Evolutionary conservation across 2,888 invertebrate genomes (phyloP), one percentile per base, ranked within the genome.

Genomic region (Baccha elongata): DNA sequence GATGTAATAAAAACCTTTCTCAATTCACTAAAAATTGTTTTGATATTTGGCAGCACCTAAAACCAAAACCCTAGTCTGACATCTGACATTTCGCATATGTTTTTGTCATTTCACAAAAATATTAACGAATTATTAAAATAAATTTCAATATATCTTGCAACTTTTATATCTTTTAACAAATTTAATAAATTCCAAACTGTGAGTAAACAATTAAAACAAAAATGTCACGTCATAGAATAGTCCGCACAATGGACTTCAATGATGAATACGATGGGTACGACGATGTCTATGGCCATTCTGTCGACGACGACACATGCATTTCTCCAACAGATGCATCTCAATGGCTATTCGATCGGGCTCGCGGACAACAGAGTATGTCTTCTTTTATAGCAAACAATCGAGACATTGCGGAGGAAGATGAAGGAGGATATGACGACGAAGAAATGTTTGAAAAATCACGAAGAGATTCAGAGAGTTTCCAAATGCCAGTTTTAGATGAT

Each of bases 251-350:
- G 93, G 95, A 95, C 89, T 96, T 95, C 90, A 94, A 95, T 26
- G 97, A 97, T 87, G 98, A 98, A 88, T 98, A 96, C 88, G 98
- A 98, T 87, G 95, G 94, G 13, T 96, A 96, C 87, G 96, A 97
- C 88, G 90, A 91, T 83, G 97, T 96, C 76, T 98, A 97, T 89
- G 98, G 98, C 10, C 96, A 97, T 90, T 98, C 98, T 2, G 95
- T 98, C 44, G 98, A 98, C 91, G 98, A 98, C 88, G 97, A 97
- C 88, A 95, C 94, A 90, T 96, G 95, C 88, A 94, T 97, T 87
- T 98, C 98, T 11, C 98, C 98, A 2, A 95, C 96, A 88, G 96
- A 97, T 92, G 92, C 94, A 40, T 93, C 94, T 76, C 95, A 96
- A 88, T 98, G 96, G 92, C 92, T 98, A 88, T 98, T 94, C 88